Evolutionary conservation across 2,888 invertebrate genomes (phyloP).

Genomic region (Baronia brevicornis): DNA sequence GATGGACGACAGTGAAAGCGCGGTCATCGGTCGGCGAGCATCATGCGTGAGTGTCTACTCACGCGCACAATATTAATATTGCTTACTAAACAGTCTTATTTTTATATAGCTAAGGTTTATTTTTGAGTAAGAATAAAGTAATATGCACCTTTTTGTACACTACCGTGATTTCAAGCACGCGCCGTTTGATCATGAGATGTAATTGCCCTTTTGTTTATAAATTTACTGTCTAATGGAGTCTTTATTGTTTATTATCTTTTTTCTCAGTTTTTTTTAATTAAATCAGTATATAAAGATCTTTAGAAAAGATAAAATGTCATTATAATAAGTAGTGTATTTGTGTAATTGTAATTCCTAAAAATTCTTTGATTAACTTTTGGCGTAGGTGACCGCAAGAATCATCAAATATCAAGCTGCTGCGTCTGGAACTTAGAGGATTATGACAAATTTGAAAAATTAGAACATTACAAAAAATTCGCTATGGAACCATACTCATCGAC

Average conservation of each 20-base stretch:
- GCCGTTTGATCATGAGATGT: conserved; percentile 51
- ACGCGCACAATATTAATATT: conserved; percentile 36
- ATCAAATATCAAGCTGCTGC: too few relatives aligned
- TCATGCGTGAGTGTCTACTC: conserved; percentile 58
- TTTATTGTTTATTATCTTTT: conserved; percentile 17
- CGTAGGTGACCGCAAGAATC: too few relatives aligned
- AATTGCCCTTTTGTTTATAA: conserved; percentile 65
- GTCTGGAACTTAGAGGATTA: too few relatives aligned
- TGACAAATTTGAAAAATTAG: too few relatives aligned
- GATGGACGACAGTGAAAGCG: conserved; percentile 69
- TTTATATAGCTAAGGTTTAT: conserved; percentile 17
- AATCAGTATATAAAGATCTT: too few relatives aligned
- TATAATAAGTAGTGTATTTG: too few relatives aligned
- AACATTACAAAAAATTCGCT: too few relatives aligned
- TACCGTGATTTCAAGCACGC: conserved; percentile 59
- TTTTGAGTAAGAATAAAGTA: conserved; percentile 9
- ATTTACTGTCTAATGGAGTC: conserved; percentile 32
- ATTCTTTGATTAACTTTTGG: too few relatives aligned
- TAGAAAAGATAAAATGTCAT: too few relatives aligned
- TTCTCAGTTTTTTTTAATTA: too few relatives aligned
- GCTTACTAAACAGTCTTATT: conserved; percentile 14
- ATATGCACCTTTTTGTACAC: conserved; percentile 45
- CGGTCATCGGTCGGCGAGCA: conserved; percentile 68
- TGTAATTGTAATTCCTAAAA: too few relatives aligned
- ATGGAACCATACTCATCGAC: too few relatives aligned